Evolutionary conservation across 2,113 vertebrate genomes (phyloP).

Genomic region (Brachionichthys hirsutus): DNA sequence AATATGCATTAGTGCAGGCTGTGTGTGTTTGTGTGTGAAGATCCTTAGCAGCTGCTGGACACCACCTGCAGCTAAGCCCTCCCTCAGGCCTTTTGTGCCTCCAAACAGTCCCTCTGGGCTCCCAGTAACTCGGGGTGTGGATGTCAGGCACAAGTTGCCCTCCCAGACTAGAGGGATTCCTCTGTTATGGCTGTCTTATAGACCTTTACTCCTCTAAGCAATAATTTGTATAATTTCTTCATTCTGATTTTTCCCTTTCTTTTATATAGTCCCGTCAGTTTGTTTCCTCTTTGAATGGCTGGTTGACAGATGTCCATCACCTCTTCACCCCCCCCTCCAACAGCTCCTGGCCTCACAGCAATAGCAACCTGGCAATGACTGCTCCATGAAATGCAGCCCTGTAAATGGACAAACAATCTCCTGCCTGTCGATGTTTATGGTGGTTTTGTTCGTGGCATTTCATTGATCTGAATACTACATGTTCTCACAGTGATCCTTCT

Average conservation of each 20-base stretch:
- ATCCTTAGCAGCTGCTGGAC: conserved; percentile 69
- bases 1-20: conserved; percentile 47
- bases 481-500: conserved; percentile 6
- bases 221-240: conserved; percentile 8
- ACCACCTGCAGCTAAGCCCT: conserved; percentile 67
- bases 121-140: conserved; percentile 31
- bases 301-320: conserved; percentile 69
- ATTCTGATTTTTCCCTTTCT: conserved; percentile 1
- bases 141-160: conserved; percentile 21
- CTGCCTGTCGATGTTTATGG: conserved; percentile 23
- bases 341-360: conserved; percentile 32
- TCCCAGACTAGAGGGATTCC: conserved; percentile 19
- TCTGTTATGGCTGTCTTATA: conserved; percentile 34
- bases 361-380: conserved; percentile 21
- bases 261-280: conserved; percentile 8
- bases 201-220: conserved; percentile 13
- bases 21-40: conserved; percentile 57
- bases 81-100: conserved; percentile 59
- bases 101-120: conserved; percentile 63
- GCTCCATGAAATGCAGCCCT: conserved; percentile 17
- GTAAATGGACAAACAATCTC: conserved; percentile 22
- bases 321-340: conserved; percentile 15
- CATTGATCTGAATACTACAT: too few relatives aligned
- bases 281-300: conserved; percentile 42
- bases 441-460: too few relatives aligned